Evolutionary conservation across 2,113 vertebrate species (phyloP).

Genomic region (Dolichallabes microphthalmus): DNA sequence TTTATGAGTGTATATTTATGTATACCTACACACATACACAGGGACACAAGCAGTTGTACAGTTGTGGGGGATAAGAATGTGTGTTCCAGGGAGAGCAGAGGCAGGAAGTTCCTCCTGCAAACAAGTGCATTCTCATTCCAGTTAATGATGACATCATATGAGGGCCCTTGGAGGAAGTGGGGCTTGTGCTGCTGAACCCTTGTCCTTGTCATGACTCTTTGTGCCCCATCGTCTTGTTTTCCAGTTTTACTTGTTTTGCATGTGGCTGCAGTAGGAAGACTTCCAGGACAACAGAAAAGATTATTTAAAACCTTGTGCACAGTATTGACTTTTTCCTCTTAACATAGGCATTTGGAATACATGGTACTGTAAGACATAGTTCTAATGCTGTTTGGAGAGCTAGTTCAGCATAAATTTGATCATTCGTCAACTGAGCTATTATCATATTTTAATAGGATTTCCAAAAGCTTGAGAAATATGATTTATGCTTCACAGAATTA

Average conservation of each 20-base stretch:
- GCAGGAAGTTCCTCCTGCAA: conserved; percentile 52
- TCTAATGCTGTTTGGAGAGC: not conserved
- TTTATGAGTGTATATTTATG: too few relatives aligned
- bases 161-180: conserved; percentile 50
- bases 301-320: not conserved
- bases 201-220: conserved; percentile 53
- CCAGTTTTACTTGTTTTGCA: conserved; percentile 51
- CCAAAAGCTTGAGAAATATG: conserved; percentile 22
- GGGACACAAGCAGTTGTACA: conserved; percentile 58
- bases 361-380: not conserved
- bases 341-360: not conserved
- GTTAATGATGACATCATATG: conserved; percentile 47
- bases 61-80: conserved; percentile 47
- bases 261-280: conserved; percentile 8
- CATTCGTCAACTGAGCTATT: not conserved
- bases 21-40: not conserved
- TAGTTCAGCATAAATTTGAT: not conserved
- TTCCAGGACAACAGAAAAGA: conserved; percentile 16
- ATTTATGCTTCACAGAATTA: conserved; percentile 40
- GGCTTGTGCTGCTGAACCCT: conserved; percentile 37
- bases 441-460: conserved; percentile 17
- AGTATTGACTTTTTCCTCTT: not conserved
- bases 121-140: conserved; percentile 44
- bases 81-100: conserved; percentile 47
- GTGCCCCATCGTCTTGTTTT: conserved; percentile 52